Evolutionary conservation across 2,113 vertebrate genomes (phyloP).

Genomic region (Cryptomyrus ogoouensis): DNA sequence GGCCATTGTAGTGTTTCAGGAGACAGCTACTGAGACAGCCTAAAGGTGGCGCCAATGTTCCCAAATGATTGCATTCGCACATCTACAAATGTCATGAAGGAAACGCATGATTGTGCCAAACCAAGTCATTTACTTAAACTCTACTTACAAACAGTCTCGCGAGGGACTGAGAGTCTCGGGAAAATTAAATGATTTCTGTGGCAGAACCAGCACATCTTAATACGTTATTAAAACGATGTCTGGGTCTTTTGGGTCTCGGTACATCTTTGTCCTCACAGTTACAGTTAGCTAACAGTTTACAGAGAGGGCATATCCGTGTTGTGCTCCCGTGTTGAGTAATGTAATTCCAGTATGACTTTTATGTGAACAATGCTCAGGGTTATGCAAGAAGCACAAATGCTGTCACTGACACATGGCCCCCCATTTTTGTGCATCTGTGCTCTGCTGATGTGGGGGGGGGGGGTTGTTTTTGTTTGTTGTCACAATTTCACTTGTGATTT

Average conservation of each 20-base stretch:
- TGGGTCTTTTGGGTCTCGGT: background rate
- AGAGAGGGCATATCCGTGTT: background rate
- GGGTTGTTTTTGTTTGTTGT: constrained; percentile 29
- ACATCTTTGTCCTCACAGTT: background rate
- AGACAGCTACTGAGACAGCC: background rate
- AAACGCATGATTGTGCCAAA: background rate
- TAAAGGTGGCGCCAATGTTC: background rate
- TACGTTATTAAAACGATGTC: background rate
- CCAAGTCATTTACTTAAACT: background rate
- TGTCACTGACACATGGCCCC: constrained; percentile 12
- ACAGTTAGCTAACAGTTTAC: background rate
- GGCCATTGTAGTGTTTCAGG: background rate
- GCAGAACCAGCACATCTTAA: background rate
- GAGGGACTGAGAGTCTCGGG: background rate
- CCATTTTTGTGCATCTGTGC: background rate
- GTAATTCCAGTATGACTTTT: background rate
- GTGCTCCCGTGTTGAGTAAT: background rate
- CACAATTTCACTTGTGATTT: constrained; percentile 24
- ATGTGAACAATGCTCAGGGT: constrained; percentile 42
- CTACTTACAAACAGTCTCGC: background rate
- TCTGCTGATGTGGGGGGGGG: background rate
- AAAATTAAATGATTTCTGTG: background rate
- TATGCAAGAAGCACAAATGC: constrained; percentile 36
- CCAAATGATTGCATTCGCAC: background rate
- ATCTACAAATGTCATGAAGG: background rate